Evolutionary conservation across 2,888 invertebrate genomes (phyloP), one percentile per base, ranked within the genome.

Genomic region (Perithous albicinctus): DNA sequence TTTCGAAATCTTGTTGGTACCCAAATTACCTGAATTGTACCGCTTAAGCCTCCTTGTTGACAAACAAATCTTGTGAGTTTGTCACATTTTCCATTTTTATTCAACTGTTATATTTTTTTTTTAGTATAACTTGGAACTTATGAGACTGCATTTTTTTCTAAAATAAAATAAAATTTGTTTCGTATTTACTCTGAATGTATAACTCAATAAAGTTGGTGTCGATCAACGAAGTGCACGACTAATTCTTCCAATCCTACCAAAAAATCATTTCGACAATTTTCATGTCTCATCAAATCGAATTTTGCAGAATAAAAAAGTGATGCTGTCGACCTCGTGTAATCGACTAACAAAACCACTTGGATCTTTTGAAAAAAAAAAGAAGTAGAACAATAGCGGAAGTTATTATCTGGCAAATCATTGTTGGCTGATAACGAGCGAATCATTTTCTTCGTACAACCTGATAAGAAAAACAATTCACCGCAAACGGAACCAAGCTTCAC

Each of bases 391-490:
- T 12, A n/a, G 18, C 51, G 35, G 38, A 54, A 64, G 64, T 51
- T 54, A 29, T 41, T 18, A 74, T 64, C 41, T 26, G 48, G 10
- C 6, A 35, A 38, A 74, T 64, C 54, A 48, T 64, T 18, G 18
- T 38, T 38, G 15, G 10, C 8, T 61, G 35, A 48, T 63, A 73
- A 38, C 18, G 35, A 10, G 23, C n/a, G 8, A 73, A 73, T 73
- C 18, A 18, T 15, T 54, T 73, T 64, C 38, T 38, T 51, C 41
- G 26, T 15, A 46, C 7, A 35, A 74, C 10, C 8, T n/a, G 64
- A 74, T 64, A 74, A 74, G 74, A 54, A 29, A 29, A n/a, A 10
- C 3, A 32, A 41, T 64, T 74, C 38, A 41, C 12, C 5, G 38
- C 6, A 20, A 74, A 20, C 41, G 51, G 54, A 74, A 64, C 51